A percentile compares a stretch with the other conserved stretches of the same genome.
Evolutionary conservation across 2,113 vertebrate species (phyloP).

Genomic region (Nannobrachium achirus): DNA sequence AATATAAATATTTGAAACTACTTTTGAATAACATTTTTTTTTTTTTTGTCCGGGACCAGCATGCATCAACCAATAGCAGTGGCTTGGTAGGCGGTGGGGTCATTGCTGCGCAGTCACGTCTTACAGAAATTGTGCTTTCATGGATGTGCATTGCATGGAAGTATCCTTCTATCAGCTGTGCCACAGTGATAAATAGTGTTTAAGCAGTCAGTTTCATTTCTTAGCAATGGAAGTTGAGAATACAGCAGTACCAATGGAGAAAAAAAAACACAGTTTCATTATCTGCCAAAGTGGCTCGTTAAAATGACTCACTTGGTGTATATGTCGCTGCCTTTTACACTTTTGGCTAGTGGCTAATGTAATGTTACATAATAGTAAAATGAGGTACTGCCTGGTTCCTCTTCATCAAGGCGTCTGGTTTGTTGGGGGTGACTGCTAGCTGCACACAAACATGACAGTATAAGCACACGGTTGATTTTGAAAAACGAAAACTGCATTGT

Average conservation of each 20-base stretch:
- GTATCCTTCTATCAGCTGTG: conserved; percentile 36
- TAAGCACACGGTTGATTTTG: conserved; percentile 2
- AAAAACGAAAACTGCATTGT: conserved; percentile 19
- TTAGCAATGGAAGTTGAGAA: conserved; percentile 11
- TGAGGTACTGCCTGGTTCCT: conserved; percentile 56
- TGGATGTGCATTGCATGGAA: conserved; percentile 34
- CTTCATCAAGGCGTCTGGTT: conserved; percentile 36
- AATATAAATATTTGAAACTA: conserved; percentile 55
- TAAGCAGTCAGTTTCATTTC: conserved; percentile 23
- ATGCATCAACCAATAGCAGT: conserved; percentile 46
- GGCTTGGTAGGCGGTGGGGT: conserved; percentile 24
- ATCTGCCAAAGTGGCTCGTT: background rate
- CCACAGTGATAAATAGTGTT: conserved; percentile 21
- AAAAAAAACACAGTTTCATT: background rate
- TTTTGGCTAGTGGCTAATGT: conserved; percentile 3
- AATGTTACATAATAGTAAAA: conserved; percentile 52
- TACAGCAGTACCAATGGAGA: background rate
- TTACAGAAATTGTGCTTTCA: conserved; percentile 64
- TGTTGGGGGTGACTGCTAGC: conserved; percentile 23
- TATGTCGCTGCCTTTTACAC: background rate
- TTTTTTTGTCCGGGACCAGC: conserved; percentile 41
- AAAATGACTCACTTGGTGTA: background rate
- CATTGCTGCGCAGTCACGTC: conserved; percentile 26
- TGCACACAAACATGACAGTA: conserved; percentile 11
- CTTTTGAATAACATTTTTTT: conserved; percentile 43